These are phyloP conservation scores for Porites rus DNA, from an alignment of 92 coral and sea anemone species.

Conservation along the genomic window DNA sequence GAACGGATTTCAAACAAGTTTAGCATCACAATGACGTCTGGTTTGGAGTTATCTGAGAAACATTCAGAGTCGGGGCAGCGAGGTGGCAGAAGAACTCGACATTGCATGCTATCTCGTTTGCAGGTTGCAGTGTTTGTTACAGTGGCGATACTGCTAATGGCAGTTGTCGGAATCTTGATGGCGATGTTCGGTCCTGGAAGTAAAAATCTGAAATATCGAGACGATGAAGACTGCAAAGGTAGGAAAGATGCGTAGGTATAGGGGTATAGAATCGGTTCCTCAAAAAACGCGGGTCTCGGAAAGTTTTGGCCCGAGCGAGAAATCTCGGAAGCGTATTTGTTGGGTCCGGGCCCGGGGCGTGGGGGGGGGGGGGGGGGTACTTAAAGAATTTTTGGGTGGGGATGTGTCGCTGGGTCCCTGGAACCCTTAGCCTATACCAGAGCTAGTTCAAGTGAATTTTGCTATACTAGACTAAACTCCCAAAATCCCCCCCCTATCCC, in stretches of 20 bases:
- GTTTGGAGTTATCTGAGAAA: conserved; percentile 3
- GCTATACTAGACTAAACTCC: no score
- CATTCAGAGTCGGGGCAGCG: background rate
- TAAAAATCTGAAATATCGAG: conserved; percentile 20
- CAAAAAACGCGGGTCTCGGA: no score
- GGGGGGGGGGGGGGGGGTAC: no score
- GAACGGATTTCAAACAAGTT: background rate
- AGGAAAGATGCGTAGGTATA: background rate
- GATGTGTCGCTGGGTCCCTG: no score
- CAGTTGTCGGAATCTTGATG: conserved; percentile 16
- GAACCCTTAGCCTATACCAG: no score
- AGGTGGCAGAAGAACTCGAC: background rate
- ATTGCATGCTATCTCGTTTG: background rate
- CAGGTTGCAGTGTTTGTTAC: background rate
- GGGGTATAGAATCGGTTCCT: no score
- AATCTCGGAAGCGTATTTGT: no score
- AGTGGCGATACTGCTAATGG: conserved; percentile 10
- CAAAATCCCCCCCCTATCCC: no score
- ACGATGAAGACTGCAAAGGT: conserved; percentile 15
- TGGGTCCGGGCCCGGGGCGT: no score
- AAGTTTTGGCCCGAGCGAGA: no score
- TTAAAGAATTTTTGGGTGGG: no score
- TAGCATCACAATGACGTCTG: background rate
- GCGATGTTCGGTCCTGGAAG: conserved; percentile 57
- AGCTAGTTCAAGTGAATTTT: no score